Evolutionary conservation across 1,140 invertebrate species (phyloP).

Genomic region (Bombus balteatus): DNA sequence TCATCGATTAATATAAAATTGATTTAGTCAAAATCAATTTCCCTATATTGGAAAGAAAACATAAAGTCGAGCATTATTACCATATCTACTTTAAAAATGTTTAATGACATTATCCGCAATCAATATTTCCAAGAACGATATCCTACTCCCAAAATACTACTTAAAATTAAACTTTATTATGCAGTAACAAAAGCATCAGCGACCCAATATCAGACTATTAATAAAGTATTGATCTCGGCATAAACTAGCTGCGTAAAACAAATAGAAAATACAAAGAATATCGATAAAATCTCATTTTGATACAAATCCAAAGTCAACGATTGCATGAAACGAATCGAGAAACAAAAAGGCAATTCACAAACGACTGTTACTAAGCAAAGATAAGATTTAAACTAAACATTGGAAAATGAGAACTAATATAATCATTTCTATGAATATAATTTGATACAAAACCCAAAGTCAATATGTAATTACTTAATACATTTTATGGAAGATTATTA

Average conservation of each 20-base stretch:
- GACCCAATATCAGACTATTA: neutral
- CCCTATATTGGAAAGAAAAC: neutral
- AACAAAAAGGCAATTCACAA: neutral
- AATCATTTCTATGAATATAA: too few species aligned
- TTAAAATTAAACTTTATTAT: neutral
- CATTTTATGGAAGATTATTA: neutral
- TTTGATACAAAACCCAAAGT: too few species aligned
- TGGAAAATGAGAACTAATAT: neutral
- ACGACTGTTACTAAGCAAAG: neutral
- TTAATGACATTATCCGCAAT: neutral
- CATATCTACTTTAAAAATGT: neutral
- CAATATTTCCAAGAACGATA: neutral
- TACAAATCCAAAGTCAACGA: neutral
- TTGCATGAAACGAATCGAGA: neutral
- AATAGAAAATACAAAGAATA: neutral
- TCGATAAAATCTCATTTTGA: too few species aligned
- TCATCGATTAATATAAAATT: neutral
- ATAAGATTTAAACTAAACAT: neutral
- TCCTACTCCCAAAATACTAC: neutral
- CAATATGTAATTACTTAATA: too few species aligned
- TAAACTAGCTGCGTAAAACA: neutral
- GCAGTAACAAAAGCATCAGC: neutral
- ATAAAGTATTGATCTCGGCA: conserved; percentile 26
- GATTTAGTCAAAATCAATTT: neutral
- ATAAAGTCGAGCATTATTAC: neutral